Percentiles rank a stretch among this genome's conserved stretches.
phyloP scores from a whole-genome alignment of 64 coral and sea anemone genomes.

The Catalaphyllia jardinei region DNA sequence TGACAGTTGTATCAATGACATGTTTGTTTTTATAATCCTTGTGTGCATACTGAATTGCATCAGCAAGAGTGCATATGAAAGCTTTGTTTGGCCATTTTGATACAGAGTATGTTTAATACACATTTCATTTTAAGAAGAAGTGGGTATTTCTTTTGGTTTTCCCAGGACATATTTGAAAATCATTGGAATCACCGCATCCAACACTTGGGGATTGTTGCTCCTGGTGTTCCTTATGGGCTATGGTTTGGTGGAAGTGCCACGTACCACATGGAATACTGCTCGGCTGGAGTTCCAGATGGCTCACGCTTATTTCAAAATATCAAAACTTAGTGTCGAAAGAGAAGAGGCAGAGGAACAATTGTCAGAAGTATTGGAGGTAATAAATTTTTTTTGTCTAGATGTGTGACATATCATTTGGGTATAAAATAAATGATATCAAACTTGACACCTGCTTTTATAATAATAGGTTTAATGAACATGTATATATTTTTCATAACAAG shows the following conservation, averaged over 20 bases:
- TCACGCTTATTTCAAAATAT: conserved; percentile 98
- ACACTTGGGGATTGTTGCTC: conserved; percentile 93
- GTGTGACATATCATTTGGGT: too few species aligned
- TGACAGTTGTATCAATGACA: too few species aligned
- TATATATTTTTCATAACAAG: too few species aligned
- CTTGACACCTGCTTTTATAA: neutral
- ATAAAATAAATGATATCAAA: neutral
- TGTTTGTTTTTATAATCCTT: too few species aligned
- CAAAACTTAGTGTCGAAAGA: conserved; percentile 93
- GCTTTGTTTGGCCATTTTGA: too few species aligned
- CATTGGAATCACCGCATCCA: conserved; percentile 93
- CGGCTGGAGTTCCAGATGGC: conserved; percentile 87
- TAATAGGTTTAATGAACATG: too few species aligned
- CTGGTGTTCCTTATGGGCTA: conserved; percentile 95
- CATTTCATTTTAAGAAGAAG: neutral
- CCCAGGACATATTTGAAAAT: conserved; percentile 74
- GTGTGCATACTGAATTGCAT: too few species aligned
- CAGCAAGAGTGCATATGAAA: too few species aligned
- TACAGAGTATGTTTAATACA: too few species aligned
- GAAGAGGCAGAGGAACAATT: conserved; percentile 97
- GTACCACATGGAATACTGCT: conserved; percentile 85
- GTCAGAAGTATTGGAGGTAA: conserved; percentile 90
- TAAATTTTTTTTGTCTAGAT: too few species aligned
- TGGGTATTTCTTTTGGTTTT: neutral
- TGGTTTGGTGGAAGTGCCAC: conserved; percentile 93